Conservation (phyloP, 2,797 vertebrate genomes). For the Coregonus sp. region DNA sequence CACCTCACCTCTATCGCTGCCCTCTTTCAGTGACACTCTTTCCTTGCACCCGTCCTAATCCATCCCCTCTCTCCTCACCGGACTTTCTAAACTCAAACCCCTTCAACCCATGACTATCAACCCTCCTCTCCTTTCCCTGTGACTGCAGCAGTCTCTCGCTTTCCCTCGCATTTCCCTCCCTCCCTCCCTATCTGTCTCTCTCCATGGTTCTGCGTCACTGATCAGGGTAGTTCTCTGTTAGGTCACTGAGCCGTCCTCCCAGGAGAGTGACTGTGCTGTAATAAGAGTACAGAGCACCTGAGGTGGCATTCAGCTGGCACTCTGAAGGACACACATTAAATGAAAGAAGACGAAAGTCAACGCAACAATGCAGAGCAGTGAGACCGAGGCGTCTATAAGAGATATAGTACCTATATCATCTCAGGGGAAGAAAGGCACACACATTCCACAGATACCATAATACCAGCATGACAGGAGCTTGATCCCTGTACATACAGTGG, state of each 20-base stretch:
- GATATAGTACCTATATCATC: neutral
- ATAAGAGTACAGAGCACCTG: neutral
- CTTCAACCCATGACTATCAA: neutral
- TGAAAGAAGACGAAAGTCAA: neutral
- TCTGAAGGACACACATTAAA: neutral
- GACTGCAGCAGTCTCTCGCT: neutral
- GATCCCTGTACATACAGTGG: neutral
- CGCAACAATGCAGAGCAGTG: neutral
- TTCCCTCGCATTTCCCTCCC: conserved; percentile 11
- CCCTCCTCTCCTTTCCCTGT: neutral
- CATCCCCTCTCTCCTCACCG: neutral
- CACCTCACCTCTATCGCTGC: neutral
- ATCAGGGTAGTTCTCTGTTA: neutral
- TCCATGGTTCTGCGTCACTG: neutral
- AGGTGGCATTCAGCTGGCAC: neutral
- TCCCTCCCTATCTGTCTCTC: neutral
- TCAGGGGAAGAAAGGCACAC: too few relatives aligned
- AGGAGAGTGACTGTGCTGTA: neutral
- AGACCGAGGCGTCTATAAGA: neutral
- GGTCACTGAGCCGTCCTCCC: neutral
- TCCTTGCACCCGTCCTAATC: neutral
- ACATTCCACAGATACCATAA: too few relatives aligned
- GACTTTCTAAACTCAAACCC: neutral
- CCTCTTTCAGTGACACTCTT: neutral
- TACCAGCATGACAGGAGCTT: too few relatives aligned